A percentile compares a stretch with the other conserved stretches of the same genome.
phyloP scores from a whole-genome alignment of 2,888 invertebrate genomes.

The Flabesymbios commensalis region DNA sequence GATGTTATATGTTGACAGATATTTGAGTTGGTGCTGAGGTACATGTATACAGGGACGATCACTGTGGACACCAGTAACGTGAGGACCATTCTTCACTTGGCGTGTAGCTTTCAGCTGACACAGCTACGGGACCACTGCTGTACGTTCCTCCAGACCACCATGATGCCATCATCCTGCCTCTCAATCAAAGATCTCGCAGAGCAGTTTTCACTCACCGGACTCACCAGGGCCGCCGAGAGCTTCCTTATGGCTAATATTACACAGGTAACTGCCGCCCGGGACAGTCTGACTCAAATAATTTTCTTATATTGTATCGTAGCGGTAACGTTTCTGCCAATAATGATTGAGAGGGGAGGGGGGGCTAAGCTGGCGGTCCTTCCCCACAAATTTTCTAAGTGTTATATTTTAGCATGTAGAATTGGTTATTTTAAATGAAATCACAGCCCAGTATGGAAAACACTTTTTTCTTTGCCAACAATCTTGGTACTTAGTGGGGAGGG shows the following conservation, averaged over 20 bases:
- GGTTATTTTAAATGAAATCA: too few relatives aligned
- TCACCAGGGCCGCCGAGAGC: conserved; percentile 66
- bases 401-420: too few relatives aligned
- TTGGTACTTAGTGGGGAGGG: too few relatives aligned
- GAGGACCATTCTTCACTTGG: conserved; percentile 68
- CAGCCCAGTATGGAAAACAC: too few relatives aligned
- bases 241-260: conserved; percentile 65
- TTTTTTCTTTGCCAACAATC: too few relatives aligned
- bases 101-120: conserved; percentile 69
- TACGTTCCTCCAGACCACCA: conserved; percentile 69
- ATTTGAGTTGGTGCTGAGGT: conserved; percentile 64
- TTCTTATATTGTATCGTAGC: too few relatives aligned
- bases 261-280: conserved; percentile 49
- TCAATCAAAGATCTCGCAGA: conserved; percentile 69
- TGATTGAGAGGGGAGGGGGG: too few relatives aligned
- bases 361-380: too few relatives aligned
- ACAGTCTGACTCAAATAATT: too few relatives aligned
- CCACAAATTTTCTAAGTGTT: too few relatives aligned
- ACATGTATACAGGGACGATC: conserved; percentile 71
- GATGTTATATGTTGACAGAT: too few relatives aligned
- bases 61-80: conserved; percentile 69
- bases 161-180: conserved; percentile 70
- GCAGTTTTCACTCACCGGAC: conserved; percentile 67
- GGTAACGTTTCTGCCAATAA: too few relatives aligned
- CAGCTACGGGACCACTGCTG: conserved; percentile 69